phyloP scores from a whole-genome alignment of 2,888 invertebrate genomes.

The Thyatira batis region DNA sequence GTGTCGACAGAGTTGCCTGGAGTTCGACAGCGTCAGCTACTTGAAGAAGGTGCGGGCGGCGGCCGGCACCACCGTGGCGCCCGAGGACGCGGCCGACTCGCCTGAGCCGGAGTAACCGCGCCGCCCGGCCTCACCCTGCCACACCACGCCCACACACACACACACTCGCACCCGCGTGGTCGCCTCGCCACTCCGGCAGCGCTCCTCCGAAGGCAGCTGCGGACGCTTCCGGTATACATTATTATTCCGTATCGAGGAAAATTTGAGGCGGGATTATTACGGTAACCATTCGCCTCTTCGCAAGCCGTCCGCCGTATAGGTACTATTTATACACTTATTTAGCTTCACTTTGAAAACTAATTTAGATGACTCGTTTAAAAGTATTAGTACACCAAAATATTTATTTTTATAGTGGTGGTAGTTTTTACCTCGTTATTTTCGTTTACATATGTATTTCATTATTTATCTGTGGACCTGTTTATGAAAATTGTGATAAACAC shows the following conservation, averaged over 20 bases:
- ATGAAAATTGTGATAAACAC: conserved; percentile 43
- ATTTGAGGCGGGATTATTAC: conserved; percentile 8
- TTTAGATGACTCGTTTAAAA: conserved; percentile 62
- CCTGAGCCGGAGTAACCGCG: conserved; percentile 74
- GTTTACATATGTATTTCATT: conserved; percentile 38
- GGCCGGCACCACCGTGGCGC: conserved; percentile 63
- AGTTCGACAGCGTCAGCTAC: conserved; percentile 80
- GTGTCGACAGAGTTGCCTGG: conserved; percentile 76
- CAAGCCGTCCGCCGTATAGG: conserved; percentile 40
- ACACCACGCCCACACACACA: conserved; percentile 13
- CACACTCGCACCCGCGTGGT: not conserved
- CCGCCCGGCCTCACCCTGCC: conserved; percentile 19
- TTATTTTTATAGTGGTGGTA: conserved; percentile 61
- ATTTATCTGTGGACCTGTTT: conserved; percentile 45
- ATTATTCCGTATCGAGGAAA: conserved; percentile 10
- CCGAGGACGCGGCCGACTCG: conserved; percentile 75
- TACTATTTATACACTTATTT: conserved; percentile 29
- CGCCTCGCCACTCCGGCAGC: conserved; percentile 26
- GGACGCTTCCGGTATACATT: conserved; percentile 22
- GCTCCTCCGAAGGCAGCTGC: conserved; percentile 25
- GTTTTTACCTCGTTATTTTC: no score
- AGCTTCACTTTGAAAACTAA: conserved; percentile 41
- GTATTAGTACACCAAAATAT: conserved; percentile 79
- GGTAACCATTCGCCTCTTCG: conserved; percentile 9
- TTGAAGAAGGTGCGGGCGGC: conserved; percentile 72